Base-by-base conservation (phyloP, 2,113 vertebrate species). In the Apodemus sylvaticus region DNA sequence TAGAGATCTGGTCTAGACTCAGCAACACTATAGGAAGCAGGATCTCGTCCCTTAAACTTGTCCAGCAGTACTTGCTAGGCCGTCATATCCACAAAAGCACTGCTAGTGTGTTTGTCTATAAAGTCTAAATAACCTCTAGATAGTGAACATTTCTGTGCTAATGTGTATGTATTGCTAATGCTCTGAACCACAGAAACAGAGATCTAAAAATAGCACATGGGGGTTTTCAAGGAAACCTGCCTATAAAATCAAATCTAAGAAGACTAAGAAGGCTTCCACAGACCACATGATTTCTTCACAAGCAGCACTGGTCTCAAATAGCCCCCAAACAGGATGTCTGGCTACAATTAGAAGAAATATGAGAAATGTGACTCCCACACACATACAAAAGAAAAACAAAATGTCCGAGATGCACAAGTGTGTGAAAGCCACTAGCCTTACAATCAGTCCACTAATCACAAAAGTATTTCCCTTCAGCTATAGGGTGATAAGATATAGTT, bases 281-380 rank as follows among this genome's bases (percentile, higher is more conserved):
- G 81, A 86, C 74, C 62, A 2, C 12, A 45, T 5, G n/a, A 68
- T 91, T 95, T 93, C 82, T 91, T 71, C 88, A 73, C 74, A 42
- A 70, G 71, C 95, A 92, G 58, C 19, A 4, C 22, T 51, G 14
- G 8, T 78, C 86, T 95, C 92, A 20, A 74, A 60, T 10, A 89
- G 91, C 31, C 71, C 91, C 95, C 81, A 81, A 94, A 98, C 82
- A 97, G 90, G 81, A 97, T 82, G 62, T 94, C 76, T 96, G 83
- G 90, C 94, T 97, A 86, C 91, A 98, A 77, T 92, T 97, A 87
- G n/a, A 90, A 96, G 96, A 90, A 97, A 98, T 77, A 66, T 76
- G 74, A 94, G 87, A 95, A 97, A 97, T 19, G 70, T 1, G 22
- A 94, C 71, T 36, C 62, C 36, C 42, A 88, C 96, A 53, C 68